phyloP scores from a whole-genome alignment of 1,140 invertebrate genomes.

The Aethina tumida region DNA sequence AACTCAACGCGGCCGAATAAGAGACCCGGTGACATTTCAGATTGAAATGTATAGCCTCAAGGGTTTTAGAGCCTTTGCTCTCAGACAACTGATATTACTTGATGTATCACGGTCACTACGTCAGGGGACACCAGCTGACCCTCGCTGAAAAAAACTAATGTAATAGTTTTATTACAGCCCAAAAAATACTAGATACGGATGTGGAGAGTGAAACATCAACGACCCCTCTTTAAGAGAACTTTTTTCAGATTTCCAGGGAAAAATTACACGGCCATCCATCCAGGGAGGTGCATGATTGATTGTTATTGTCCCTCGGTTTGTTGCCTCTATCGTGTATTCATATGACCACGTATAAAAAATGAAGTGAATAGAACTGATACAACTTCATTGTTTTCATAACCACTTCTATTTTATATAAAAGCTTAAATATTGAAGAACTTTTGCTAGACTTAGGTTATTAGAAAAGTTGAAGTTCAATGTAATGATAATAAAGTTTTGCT shows the following conservation, averaged over 20 bases:
- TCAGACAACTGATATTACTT: constrained; percentile 36
- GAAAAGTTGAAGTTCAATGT: too few species aligned
- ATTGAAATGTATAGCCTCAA: constrained; percentile 36
- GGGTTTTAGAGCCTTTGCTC: constrained; percentile 27
- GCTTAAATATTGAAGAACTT: too few species aligned
- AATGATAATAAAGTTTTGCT: too few species aligned
- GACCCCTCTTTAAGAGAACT: constrained; percentile 6
- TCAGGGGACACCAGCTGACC: constrained; percentile 29
- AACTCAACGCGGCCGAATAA: constrained; percentile 7
- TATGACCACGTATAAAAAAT: too few species aligned
- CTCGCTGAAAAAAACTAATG: constrained; percentile 33
- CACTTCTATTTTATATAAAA: too few species aligned
- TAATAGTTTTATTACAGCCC: constrained; percentile 35
- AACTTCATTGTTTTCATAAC: too few species aligned
- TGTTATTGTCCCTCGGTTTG: too few species aligned
- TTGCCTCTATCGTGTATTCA: too few species aligned
- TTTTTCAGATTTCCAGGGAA: constrained; percentile 1
- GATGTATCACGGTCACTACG: constrained; percentile 37
- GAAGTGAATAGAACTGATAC: too few species aligned
- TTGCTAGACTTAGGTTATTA: too few species aligned
- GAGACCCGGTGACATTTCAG: constrained; percentile 28
- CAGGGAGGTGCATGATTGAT: too few species aligned
- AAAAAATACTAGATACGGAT: constrained; percentile 24
- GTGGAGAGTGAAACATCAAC: background rate
- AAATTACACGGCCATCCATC: too few species aligned